phyloP scores from a whole-genome alignment of 2,797 vertebrate genomes.

The Scyliorhinus canicula region DNA sequence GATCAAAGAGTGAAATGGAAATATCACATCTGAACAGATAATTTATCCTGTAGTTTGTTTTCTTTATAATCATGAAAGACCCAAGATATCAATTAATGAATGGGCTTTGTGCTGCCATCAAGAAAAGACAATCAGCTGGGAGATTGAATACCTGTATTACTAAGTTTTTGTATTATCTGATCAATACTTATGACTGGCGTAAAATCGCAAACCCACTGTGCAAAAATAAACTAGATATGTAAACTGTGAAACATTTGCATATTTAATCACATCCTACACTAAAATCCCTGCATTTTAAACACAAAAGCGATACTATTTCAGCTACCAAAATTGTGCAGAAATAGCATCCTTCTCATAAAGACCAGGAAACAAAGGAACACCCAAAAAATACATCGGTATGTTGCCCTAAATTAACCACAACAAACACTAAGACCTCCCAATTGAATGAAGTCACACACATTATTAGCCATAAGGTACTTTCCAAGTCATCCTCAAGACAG shows the following conservation, averaged over 20 bases:
- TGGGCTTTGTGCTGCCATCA: background rate
- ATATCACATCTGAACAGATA: background rate
- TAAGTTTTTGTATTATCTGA: conserved; percentile 16
- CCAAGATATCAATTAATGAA: background rate
- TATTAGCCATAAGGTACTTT: background rate
- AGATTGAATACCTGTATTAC: conserved; percentile 15
- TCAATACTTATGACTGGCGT: background rate
- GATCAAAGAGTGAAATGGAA: conserved; percentile 29
- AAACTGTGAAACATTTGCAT: conserved; percentile 37
- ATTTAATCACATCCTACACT: conserved; percentile 33
- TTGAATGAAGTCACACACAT: conserved; percentile 3
- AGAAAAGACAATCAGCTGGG: background rate
- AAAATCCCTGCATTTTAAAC: conserved; percentile 36
- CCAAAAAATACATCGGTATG: conserved; percentile 7
- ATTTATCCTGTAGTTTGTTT: background rate
- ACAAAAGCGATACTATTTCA: conserved; percentile 35
- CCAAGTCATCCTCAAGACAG: background rate
- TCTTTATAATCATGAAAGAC: background rate
- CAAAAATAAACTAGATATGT: conserved; percentile 35
- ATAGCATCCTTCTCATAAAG: conserved; percentile 35
- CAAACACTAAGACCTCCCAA: conserved; percentile 22
- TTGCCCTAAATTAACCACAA: background rate
- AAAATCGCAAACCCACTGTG: conserved; percentile 35
- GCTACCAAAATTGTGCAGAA: conserved; percentile 28
- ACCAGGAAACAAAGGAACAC: conserved; percentile 30